These are phyloP conservation scores for Albula glossodonta DNA, from an alignment of 2,113 vertebrate genomes.

Conservation along the genomic window DNA sequence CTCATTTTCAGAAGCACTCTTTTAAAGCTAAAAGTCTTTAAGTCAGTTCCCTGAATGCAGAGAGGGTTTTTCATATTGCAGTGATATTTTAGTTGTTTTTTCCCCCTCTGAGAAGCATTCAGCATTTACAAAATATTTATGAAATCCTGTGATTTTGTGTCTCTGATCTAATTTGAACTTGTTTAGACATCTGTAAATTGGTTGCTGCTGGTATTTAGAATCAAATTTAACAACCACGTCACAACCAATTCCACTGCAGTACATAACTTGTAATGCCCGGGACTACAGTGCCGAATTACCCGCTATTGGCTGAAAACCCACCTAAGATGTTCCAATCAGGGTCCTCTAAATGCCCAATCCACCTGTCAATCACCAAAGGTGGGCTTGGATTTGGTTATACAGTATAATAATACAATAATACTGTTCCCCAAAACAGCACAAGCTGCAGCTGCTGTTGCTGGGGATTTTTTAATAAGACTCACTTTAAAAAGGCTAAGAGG, in stretches of 20 bases:
- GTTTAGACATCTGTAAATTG: neutral
- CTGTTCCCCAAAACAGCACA: no score
- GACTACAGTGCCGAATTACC: no score
- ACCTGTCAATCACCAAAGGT: no score
- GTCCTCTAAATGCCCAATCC: no score
- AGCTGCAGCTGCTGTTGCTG: no score
- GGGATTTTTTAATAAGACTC: no score
- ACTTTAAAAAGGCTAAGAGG: no score
- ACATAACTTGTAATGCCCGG: no score
- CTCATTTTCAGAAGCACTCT: neutral
- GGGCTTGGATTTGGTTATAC: no score
- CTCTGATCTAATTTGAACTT: neutral
- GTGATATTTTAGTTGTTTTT: neutral
- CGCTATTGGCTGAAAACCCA: no score
- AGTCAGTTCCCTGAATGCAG: neutral
- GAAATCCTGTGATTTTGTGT: neutral
- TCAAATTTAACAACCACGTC: neutral
- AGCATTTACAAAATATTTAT: neutral
- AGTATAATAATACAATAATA: no score
- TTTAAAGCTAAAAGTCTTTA: neutral
- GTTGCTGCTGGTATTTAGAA: neutral
- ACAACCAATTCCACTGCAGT: neutral
- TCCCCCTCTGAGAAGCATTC: neutral
- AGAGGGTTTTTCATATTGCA: neutral
- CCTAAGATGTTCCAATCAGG: no score